These are phyloP conservation scores for Rotaria macrura DNA, from an alignment of 2,888 invertebrate species.

Conservation along the genomic window DNA sequence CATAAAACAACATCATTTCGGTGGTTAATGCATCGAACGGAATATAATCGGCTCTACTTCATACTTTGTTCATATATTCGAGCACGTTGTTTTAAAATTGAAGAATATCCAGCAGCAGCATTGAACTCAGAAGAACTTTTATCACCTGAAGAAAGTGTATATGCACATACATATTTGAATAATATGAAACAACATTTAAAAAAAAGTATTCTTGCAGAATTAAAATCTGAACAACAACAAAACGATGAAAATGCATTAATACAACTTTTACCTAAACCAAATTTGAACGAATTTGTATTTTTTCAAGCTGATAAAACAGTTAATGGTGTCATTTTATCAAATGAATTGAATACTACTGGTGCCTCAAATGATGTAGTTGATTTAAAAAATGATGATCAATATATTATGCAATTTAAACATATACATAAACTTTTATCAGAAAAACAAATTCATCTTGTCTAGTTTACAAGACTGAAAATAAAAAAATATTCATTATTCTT, in stretches of 20 bases:
- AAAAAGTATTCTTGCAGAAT: neutral
- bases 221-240: slow-evolving; percentile 1
- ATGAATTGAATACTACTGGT: neutral
- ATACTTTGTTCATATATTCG: slow-evolving; percentile 18
- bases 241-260: neutral
- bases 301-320: neutral
- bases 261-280: neutral
- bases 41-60: neutral
- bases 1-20: neutral
- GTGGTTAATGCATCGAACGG: slow-evolving; percentile 20
- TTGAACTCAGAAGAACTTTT: neutral
- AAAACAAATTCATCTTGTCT: slow-evolving; percentile 8
- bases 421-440: neutral
- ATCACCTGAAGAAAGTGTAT: slow-evolving; percentile 20
- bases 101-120: slow-evolving; percentile 4
- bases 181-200: slow-evolving; percentile 14
- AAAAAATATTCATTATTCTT: neutral
- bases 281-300: neutral
- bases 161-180: slow-evolving; percentile 17
- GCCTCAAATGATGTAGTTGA: neutral
- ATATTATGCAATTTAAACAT: slow-evolving; percentile 1
- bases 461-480: neutral
- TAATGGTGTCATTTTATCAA: neutral
- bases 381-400: neutral
- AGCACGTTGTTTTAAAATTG: neutral